Conservation (phyloP, 2,888 invertebrate species). For the Thecocarcelia acutangulata region DNA sequence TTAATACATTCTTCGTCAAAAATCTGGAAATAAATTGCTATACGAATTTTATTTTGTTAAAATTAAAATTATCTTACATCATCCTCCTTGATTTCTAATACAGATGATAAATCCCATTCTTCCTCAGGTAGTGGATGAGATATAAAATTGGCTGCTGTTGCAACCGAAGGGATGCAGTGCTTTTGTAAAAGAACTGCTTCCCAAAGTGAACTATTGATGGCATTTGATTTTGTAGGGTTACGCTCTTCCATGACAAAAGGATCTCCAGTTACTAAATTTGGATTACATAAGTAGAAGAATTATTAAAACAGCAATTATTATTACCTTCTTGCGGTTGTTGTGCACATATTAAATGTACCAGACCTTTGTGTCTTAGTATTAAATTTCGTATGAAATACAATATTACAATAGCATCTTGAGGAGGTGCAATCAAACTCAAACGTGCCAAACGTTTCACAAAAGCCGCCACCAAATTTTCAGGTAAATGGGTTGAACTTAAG, state of each 20-base stretch:
- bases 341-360: slow-evolving; percentile 86
- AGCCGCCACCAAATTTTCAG: slow-evolving; percentile 94
- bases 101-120: slow-evolving; percentile 86
- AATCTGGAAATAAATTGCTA: slow-evolving; percentile 82
- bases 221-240: slow-evolving; percentile 89
- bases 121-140: slow-evolving; percentile 85
- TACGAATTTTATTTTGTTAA: neutral
- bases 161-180: slow-evolving; percentile 88
- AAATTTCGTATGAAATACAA: slow-evolving; percentile 93
- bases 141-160: slow-evolving; percentile 87
- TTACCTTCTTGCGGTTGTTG: slow-evolving; percentile 81
- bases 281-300: neutral
- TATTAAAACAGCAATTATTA: neutral
- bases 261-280: slow-evolving; percentile 82
- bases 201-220: slow-evolving; percentile 95
- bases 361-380: slow-evolving; percentile 90
- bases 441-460: slow-evolving; percentile 95
- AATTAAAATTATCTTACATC: slow-evolving; percentile 82
- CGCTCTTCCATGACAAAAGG: slow-evolving; percentile 92
- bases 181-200: slow-evolving; percentile 91
- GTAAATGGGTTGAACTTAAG: slow-evolving; percentile 95
- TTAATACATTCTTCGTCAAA: slow-evolving; percentile 90
- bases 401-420: slow-evolving; percentile 89
- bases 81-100: slow-evolving; percentile 85
- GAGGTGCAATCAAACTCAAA: slow-evolving; percentile 90